Evolutionary conservation across 2,113 vertebrate species (phyloP).

Genomic region (Glareola pratincola): DNA sequence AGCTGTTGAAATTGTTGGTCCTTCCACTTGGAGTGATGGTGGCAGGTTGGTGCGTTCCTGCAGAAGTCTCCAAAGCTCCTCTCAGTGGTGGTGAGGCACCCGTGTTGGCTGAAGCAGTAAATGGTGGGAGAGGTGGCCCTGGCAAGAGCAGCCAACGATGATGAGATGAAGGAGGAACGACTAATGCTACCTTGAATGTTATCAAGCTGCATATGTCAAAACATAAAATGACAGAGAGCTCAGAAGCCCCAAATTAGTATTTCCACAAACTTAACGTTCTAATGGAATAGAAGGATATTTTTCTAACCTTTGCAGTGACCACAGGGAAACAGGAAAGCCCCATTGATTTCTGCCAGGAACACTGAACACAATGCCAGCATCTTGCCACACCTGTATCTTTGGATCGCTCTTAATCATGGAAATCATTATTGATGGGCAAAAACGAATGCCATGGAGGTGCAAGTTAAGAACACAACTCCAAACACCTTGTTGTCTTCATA

Average conservation of each 20-base stretch:
- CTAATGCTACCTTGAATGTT: background rate
- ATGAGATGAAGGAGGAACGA: background rate
- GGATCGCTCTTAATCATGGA: background rate
- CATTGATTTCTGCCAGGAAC: background rate
- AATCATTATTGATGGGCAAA: background rate
- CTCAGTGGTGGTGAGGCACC: background rate
- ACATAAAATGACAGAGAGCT: background rate
- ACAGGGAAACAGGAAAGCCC: background rate
- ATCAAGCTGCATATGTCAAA: background rate
- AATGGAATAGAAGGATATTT: background rate
- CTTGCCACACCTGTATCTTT: background rate
- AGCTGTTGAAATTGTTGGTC: background rate
- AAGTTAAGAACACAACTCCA: background rate
- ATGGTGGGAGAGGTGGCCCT: background rate
- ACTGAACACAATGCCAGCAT: background rate
- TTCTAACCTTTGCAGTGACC: background rate
- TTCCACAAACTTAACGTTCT: background rate
- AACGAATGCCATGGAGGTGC: background rate
- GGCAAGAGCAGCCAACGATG: background rate
- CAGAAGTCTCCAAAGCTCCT: background rate
- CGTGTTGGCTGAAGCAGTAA: background rate
- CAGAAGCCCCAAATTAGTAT: background rate
- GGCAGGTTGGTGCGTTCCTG: background rate
- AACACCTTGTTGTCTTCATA: background rate
- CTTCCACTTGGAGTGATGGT: background rate